Evolutionary conservation across 1,140 invertebrate species (phyloP).

Genomic region (Bombus cullumanus): DNA sequence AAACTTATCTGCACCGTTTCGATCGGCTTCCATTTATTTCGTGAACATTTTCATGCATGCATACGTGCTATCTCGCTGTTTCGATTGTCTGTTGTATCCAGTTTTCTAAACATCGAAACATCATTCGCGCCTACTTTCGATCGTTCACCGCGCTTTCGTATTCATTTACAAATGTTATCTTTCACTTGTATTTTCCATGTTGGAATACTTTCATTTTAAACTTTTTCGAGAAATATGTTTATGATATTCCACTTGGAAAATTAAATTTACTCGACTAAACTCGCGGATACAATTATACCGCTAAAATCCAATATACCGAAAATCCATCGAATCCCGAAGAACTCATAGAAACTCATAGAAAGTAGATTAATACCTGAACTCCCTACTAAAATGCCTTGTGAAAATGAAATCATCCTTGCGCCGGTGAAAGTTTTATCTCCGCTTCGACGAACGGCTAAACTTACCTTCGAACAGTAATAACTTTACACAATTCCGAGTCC

Average conservation of each 20-base stretch:
- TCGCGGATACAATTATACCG: background rate
- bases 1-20: conserved; percentile 2
- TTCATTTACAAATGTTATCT: background rate
- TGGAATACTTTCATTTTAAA: background rate
- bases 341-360: background rate
- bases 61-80: background rate
- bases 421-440: background rate
- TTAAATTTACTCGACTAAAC: background rate
- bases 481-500: background rate
- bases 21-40: background rate
- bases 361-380: background rate
- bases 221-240: background rate
- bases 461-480: background rate
- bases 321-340: background rate
- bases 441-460: background rate
- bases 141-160: background rate
- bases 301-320: background rate
- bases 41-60: conserved; percentile 5
- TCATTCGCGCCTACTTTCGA: background rate
- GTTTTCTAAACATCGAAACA: background rate
- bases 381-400: background rate
- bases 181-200: background rate
- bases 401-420: background rate
- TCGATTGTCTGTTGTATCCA: background rate
- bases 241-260: background rate